Evolutionary conservation across 2,797 vertebrate species (phyloP), one percentile per base, ranked within the genome.

Genomic region (Syngnathus acus): DNA sequence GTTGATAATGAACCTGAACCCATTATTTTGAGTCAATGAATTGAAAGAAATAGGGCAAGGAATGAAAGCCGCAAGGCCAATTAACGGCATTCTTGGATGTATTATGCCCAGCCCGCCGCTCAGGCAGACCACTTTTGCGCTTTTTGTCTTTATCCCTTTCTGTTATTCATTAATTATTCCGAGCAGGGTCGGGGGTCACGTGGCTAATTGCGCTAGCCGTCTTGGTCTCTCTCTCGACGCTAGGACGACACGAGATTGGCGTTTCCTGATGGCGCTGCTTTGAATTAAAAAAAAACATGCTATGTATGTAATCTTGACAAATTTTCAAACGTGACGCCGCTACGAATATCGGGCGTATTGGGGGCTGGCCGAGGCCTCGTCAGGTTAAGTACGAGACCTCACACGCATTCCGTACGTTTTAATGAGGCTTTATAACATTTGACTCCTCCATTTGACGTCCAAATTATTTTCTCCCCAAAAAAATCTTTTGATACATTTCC

Each of bases 21-120:
- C 93, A 98, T 98, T 99, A 98, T 98, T 98, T 97, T 98, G 96
- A 98, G 95, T 98, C 95, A 99, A 96, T 98, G 96, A 96, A 96
- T 98, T 98, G 96, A 98, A 97, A 98, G 94, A 97, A 99, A 99
- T 98, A 93, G 95, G 95, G 93, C 93, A 94, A 96, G 92, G 95
- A 97, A 97, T 96, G 95, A 98, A 98, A 98, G 94, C 95, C 94
- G 92, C 94, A 95, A 94, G 95, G 96, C 97, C 97, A 98, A 98
- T 99, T 98, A 98, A 90, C 89, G 90, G 91, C 93, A 93, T 94
- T 94, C 97, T 98, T 98, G 98, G 95, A 98, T 99, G 97, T 97
- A 93, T 95, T 95, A 95, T 93, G 93, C 50, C 83, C 90, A 87
- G 92, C 80, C 87, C 77, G 90, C 88, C 91, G 91, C 92, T 94